A percentile compares a stretch with the other conserved stretches of the same genome.
phyloP scores from a whole-genome alignment of 2,797 vertebrate genomes.

The Coregonus ussuriensis region DNA sequence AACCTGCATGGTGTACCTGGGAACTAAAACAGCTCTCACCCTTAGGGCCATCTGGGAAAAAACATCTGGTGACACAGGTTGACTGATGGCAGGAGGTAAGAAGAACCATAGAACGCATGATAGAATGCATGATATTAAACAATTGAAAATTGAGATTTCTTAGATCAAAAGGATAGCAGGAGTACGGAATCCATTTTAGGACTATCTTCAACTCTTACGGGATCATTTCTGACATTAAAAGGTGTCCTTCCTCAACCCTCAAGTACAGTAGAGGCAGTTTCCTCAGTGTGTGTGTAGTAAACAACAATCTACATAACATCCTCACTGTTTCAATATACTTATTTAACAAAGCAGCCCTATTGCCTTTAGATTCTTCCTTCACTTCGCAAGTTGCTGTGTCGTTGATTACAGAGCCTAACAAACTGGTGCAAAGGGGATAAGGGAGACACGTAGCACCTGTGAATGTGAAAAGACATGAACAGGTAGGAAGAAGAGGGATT shows the following conservation, averaged over 20 bases:
- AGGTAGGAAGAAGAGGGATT: conserved; percentile 2
- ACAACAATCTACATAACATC: not conserved
- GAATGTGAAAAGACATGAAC: conserved; percentile 18
- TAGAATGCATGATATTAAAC: too few relatives aligned
- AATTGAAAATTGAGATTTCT: too few relatives aligned
- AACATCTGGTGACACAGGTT: too few relatives aligned
- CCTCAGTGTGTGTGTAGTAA: not conserved
- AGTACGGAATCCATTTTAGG: too few relatives aligned
- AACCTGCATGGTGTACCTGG: too few relatives aligned
- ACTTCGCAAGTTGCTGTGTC: not conserved
- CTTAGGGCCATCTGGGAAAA: not conserved
- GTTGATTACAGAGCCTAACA: not conserved
- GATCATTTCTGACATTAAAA: too few relatives aligned
- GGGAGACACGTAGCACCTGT: not conserved
- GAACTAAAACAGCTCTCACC: not conserved
- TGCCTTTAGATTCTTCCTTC: not conserved
- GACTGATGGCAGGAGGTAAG: too few relatives aligned
- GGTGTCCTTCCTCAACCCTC: too few relatives aligned
- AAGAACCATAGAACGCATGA: too few relatives aligned
- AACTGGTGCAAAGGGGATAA: conserved; percentile 3
- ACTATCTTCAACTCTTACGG: too few relatives aligned
- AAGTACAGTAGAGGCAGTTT: not conserved
- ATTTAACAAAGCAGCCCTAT: not conserved
- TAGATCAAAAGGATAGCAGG: too few relatives aligned
- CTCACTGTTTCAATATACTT: not conserved